A percentile compares a stretch with the other conserved stretches of the same genome.
Evolutionary conservation across 2,113 vertebrate genomes (phyloP).

Genomic region (Vulpes ferrilata): DNA sequence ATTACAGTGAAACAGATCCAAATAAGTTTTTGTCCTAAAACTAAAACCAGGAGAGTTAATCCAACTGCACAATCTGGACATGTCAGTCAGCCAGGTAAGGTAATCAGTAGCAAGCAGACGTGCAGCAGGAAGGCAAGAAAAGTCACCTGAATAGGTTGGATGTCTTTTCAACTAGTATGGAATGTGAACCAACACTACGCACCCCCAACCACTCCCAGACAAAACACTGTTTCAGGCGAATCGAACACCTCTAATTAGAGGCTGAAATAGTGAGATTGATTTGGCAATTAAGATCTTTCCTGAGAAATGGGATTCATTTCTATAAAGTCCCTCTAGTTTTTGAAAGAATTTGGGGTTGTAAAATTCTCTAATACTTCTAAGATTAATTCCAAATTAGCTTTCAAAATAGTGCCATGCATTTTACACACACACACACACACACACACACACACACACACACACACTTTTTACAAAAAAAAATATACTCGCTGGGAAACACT

Average conservation of each 20-base stretch:
- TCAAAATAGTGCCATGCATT: not conserved
- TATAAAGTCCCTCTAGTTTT: not conserved
- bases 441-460: not conserved
- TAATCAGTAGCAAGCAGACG: not conserved
- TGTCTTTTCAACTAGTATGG: not conserved
- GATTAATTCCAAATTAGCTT: constrained; percentile 37
- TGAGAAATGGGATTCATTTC: constrained; percentile 22
- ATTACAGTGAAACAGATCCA: not conserved
- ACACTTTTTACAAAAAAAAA: not conserved
- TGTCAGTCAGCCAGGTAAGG: not conserved
- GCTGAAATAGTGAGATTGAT: not conserved
- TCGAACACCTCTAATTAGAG: not conserved
- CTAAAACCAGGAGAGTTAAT: constrained; percentile 1
- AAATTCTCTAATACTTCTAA: not conserved
- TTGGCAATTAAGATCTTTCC: not conserved
- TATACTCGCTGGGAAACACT: not conserved
- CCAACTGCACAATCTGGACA: not conserved
- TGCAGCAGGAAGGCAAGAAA: not conserved
- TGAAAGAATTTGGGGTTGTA: not conserved
- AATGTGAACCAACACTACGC: not conserved
- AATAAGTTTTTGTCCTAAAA: constrained; percentile 15
- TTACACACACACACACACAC: not conserved
- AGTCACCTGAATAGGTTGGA: not conserved
- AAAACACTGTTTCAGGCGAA: not conserved
- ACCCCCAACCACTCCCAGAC: not conserved